Conservation (phyloP, 2,113 vertebrate genomes). For the Leuciscus idus region DNA sequence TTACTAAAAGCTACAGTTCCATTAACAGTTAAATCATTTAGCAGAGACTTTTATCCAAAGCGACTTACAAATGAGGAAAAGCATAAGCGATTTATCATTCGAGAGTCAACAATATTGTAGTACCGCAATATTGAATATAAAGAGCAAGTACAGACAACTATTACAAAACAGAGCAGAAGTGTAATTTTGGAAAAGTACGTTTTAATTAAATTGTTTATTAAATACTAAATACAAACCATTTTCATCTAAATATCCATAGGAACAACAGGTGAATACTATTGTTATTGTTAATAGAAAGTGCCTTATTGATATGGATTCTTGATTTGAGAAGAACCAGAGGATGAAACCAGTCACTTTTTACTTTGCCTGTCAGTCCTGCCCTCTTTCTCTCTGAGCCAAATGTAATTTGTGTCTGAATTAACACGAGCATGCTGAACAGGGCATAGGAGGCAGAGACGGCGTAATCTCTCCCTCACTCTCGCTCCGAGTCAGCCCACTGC, state of each 20-base stretch:
- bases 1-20: slow-evolving; percentile 22
- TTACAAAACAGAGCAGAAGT: background rate
- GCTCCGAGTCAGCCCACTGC: slow-evolving; percentile 3
- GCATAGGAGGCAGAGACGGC: background rate
- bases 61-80: slow-evolving; percentile 16
- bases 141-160: background rate
- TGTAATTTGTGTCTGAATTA: slow-evolving; percentile 44
- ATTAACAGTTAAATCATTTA: slow-evolving; percentile 15
- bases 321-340: background rate
- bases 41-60: slow-evolving; percentile 22
- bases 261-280: background rate
- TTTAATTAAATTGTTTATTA: background rate
- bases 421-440: slow-evolving; percentile 34
- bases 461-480: slow-evolving; percentile 8
- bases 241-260: background rate
- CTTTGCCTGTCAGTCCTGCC: background rate
- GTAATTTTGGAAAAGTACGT: background rate
- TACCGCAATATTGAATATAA: background rate
- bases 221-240: background rate
- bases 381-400: slow-evolving; percentile 19
- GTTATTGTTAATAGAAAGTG: background rate
- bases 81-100: background rate
- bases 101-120: background rate
- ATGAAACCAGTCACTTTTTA: background rate
- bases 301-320: background rate